These are phyloP conservation scores for Pterois miles DNA, from an alignment of 2,797 vertebrate genomes.

Conservation along the genomic window DNA sequence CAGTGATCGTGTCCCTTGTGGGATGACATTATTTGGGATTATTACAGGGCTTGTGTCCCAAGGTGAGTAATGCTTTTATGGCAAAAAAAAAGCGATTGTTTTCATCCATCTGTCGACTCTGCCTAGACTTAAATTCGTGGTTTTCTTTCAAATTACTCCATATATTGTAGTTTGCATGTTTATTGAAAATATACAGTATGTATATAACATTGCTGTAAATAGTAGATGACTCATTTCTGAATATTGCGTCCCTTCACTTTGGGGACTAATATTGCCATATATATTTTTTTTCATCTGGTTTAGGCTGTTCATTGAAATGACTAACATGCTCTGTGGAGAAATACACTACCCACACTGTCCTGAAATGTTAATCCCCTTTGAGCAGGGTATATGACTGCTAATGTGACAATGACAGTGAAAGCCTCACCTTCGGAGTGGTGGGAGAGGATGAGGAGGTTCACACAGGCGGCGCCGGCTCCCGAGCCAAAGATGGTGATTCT, in stretches of 20 bases:
- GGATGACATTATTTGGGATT: slow-evolving; percentile 50
- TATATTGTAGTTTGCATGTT: slow-evolving; percentile 4
- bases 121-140: slow-evolving; percentile 13
- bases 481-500: slow-evolving; percentile 99
- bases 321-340: slow-evolving; percentile 20
- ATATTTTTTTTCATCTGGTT: slow-evolving; percentile 18
- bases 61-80: slow-evolving; percentile 41
- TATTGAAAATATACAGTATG: not conserved
- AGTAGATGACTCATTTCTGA: slow-evolving; percentile 9
- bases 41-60: slow-evolving; percentile 37
- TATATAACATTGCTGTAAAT: not conserved
- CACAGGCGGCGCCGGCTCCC: slow-evolving; percentile 95
- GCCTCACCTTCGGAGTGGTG: slow-evolving; percentile 98
- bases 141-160: slow-evolving; percentile 18
- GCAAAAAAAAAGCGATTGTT: slow-evolving; percentile 41
- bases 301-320: slow-evolving; percentile 27
- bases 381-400: slow-evolving; percentile 19
- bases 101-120: slow-evolving; percentile 52
- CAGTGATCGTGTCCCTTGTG: slow-evolving; percentile 26
- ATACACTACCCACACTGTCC: slow-evolving; percentile 35
- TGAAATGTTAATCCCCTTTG: slow-evolving; percentile 38
- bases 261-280: slow-evolving; percentile 8
- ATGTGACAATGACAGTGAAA: slow-evolving; percentile 30
- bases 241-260: slow-evolving; percentile 3
- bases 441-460: slow-evolving; percentile 99